Evolutionary conservation across 2,888 invertebrate species (phyloP).

Genomic region (Chrysina gloriosa): DNA sequence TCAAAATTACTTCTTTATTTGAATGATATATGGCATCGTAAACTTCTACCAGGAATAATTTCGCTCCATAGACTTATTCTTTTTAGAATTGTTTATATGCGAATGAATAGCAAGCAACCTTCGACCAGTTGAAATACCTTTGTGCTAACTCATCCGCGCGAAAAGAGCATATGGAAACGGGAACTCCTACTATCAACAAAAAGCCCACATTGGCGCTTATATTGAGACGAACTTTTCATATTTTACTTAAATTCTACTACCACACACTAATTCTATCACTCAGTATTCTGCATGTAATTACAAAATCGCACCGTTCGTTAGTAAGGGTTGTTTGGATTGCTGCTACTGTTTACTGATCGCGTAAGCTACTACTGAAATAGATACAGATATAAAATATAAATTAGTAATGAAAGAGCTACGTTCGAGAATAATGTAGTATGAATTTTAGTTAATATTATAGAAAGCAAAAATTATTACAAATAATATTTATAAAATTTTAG

Average conservation of each 20-base stretch:
- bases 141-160: conserved; percentile 20
- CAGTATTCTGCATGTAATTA: background rate
- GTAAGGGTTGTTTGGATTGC: no score
- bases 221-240: conserved; percentile 3
- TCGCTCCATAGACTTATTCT: background rate
- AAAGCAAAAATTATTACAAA: no score
- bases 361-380: no score
- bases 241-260: no score
- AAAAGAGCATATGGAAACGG: conserved; percentile 24
- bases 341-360: no score
- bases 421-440: no score
- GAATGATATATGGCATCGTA: conserved; percentile 20
- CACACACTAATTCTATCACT: no score
- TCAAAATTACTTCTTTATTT: background rate
- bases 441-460: no score
- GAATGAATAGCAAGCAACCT: conserved; percentile 26
- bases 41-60: background rate
- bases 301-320: no score
- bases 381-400: no score
- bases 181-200: conserved; percentile 9
- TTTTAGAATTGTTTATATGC: conserved; percentile 12
- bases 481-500: no score
- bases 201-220: conserved; percentile 22
- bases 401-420: no score
- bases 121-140: conserved; percentile 16